Conservation (phyloP, 2,888 invertebrate species). For the Creontiades dilutus region DNA sequence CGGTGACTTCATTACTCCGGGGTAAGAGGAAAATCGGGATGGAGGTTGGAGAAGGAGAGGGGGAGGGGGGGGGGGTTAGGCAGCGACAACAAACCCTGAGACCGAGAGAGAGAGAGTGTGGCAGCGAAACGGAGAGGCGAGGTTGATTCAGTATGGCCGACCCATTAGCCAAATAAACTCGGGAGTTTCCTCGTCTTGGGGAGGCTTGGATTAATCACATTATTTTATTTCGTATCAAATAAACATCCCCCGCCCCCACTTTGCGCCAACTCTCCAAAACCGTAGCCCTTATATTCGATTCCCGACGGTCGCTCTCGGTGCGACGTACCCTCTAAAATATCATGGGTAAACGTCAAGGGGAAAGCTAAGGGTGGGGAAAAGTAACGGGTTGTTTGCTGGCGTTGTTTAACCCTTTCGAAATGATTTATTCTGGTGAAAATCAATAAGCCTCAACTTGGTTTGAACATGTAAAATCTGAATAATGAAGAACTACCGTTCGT, state of each 20-base stretch:
- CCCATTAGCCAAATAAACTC: conserved; percentile 64
- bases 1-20: not conserved
- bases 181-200: conserved; percentile 26
- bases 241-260: conserved; percentile 13
- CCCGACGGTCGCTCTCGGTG: not conserved
- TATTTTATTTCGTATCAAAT: conserved; percentile 60
- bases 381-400: not conserved
- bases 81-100: not conserved
- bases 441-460: not conserved
- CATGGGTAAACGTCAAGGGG: too few relatives aligned
- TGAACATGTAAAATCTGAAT: not conserved
- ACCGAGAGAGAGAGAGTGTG: not conserved
- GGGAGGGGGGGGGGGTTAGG: not conserved
- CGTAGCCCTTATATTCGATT: not conserved
- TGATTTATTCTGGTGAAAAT: not conserved
- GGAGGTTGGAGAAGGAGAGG: not conserved
- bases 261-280: not conserved
- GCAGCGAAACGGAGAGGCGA: not conserved
- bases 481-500: too few relatives aligned
- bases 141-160: conserved; percentile 64
- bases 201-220: conserved; percentile 48
- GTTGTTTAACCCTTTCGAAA: conserved; percentile 5
- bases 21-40: not conserved
- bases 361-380: not conserved
- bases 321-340: not conserved